Base-by-base conservation (phyloP, 1,140 invertebrate species). In the Hermetia illucens region DNA sequence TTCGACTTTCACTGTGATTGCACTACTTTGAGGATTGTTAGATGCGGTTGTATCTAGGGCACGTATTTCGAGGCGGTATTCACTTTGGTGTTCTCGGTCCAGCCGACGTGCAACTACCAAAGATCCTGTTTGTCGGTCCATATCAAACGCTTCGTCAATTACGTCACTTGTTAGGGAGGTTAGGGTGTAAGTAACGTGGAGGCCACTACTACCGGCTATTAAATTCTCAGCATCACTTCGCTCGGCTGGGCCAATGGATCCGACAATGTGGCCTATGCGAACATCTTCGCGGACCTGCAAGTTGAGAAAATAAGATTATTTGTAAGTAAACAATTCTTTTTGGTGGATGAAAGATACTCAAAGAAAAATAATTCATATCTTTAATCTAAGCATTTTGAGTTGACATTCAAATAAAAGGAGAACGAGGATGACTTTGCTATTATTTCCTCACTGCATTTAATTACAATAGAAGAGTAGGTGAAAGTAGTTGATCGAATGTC, bases 1-100 rank as follows among this genome's bases (percentile, higher is more conserved):
- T 49, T 84, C 74, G 25, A 97, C 82, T 50, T 80, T 79, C 2
- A 97, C 80, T 15, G 79, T 80, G 1, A 93, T 82, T 5, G 87
- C 79, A 44, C 84, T 85, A 47, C 82, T 89, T 53, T 88, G 85
- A 2, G 84, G 84, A 62, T 89, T 89, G 41, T 85, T 87, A 29
- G 78, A 77, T 5, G 83, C 78, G 16, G 78, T 83, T n/a, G 82
- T 86, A 62, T 95, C 89, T 42, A 88, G 61, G 0, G 89, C 90
- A 46, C 83, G 74, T 4, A 97, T 80, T 68, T 92, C 85, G 32
- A 96, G 63, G 6, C 79, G 68, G 50, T 91, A 95, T 50, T 83
- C 77, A 18, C 82, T 72, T 39, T 83, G 75, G 5, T 71, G 66
- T 62, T 95, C 91, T 42, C 87, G 75, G 55, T 95, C 88, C 12